These are phyloP conservation scores for Melanotaenia trifasciata DNA, from an alignment of 2,797 vertebrate genomes.

Conservation along the genomic window DNA sequence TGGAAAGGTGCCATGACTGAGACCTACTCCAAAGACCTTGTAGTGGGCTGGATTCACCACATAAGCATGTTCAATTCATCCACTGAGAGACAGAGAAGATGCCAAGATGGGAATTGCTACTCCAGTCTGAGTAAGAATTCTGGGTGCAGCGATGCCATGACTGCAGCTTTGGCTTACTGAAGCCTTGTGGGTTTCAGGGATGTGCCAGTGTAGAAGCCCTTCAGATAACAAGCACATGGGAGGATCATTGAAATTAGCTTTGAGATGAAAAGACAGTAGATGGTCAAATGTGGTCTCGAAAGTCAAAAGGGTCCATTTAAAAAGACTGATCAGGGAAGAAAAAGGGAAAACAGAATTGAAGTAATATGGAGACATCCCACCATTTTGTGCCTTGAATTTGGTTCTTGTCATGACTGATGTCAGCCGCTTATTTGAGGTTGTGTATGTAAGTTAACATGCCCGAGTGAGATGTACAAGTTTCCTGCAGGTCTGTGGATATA, in stretches of 20 bases:
- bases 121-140: slow-evolving; percentile 51
- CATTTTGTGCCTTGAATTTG: slow-evolving; percentile 29
- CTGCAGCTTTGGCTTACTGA: slow-evolving; percentile 62
- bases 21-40: slow-evolving; percentile 57
- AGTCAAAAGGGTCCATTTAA: slow-evolving; percentile 36
- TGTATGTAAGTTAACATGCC: slow-evolving; percentile 7
- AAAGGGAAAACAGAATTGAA: slow-evolving; percentile 16
- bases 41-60: slow-evolving; percentile 62
- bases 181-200: slow-evolving; percentile 41
- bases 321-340: slow-evolving; percentile 10
- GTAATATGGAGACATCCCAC: slow-evolving; percentile 25
- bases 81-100: slow-evolving; percentile 39
- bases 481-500: slow-evolving; percentile 12
- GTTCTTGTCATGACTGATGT: slow-evolving; percentile 35
- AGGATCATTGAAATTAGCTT: slow-evolving; percentile 50
- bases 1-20: slow-evolving; percentile 67
- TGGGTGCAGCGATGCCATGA: slow-evolving; percentile 51
- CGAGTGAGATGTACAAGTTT: slow-evolving; percentile 23
- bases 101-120: slow-evolving; percentile 67
- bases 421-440: slow-evolving; percentile 11
- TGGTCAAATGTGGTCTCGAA: slow-evolving; percentile 46
- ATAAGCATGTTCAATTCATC: slow-evolving; percentile 60
- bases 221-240: slow-evolving; percentile 68
- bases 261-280: slow-evolving; percentile 52
- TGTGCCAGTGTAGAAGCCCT: slow-evolving; percentile 67